phyloP scores from a whole-genome alignment of 1,140 invertebrate species.

The Ladona fulva region DNA sequence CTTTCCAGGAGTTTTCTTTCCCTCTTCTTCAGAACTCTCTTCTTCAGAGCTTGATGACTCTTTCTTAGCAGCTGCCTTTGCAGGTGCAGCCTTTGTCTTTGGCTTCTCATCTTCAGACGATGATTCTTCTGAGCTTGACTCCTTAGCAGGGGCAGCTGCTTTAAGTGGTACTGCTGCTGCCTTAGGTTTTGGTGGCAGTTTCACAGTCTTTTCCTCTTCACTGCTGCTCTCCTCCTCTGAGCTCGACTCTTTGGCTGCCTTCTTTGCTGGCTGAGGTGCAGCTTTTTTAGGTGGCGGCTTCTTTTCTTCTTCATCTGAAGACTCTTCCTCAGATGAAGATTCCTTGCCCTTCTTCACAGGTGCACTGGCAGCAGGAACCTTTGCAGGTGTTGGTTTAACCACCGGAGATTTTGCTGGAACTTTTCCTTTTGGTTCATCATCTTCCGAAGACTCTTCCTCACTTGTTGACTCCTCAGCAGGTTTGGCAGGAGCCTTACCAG shows the following conservation, averaged over 20 bases:
- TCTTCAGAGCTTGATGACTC: conserved; percentile 30
- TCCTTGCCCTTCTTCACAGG: neutral
- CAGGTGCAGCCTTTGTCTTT: conserved; percentile 18
- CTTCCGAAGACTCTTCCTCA: conserved; percentile 32
- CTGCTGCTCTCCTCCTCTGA: neutral
- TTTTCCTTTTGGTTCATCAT: conserved; percentile 27
- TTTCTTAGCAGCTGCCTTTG: conserved; percentile 18
- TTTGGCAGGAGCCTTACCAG: conserved; percentile 15
- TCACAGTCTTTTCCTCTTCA: neutral
- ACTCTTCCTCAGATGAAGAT: conserved; percentile 12
- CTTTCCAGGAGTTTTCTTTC: neutral
- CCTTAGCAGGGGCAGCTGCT: conserved; percentile 18
- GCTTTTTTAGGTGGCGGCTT: neutral
- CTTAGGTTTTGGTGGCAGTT: neutral
- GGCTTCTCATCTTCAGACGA: conserved; percentile 27
- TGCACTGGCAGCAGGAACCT: neutral
- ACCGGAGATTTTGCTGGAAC: neutral
- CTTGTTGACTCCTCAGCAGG: conserved; percentile 21
- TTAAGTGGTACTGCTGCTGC: conserved; percentile 22
- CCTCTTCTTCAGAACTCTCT: conserved; percentile 21
- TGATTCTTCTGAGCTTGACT: conserved; percentile 26
- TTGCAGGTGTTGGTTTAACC: neutral
- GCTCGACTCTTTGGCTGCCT: conserved; percentile 26
- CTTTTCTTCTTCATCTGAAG: conserved; percentile 5
- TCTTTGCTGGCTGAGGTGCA: conserved; percentile 15